Percentiles rank a stretch among this genome's conserved stretches.
Conservation (phyloP, 2,797 vertebrate genomes). For the Arvicola amphibius region DNA sequence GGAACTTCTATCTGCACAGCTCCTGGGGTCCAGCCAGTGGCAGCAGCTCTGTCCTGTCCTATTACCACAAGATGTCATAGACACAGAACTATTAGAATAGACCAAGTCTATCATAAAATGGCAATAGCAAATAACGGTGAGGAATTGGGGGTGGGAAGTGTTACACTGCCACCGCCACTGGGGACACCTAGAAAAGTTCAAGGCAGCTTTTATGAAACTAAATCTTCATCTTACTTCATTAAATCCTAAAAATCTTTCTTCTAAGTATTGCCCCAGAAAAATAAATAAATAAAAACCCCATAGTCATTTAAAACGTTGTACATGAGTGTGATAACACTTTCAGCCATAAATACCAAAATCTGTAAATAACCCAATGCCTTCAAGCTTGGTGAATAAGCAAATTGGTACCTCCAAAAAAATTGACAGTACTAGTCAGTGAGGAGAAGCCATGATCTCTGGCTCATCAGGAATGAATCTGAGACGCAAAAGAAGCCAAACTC, state of each 20-base stretch:
- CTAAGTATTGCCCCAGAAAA: not conserved
- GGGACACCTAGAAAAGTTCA: not conserved
- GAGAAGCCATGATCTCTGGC: not conserved
- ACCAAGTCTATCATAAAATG: not conserved
- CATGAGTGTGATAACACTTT: not conserved
- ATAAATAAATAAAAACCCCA: not conserved
- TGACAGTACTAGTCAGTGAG: not conserved
- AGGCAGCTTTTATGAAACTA: constrained; percentile 23
- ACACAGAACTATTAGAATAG: not conserved
- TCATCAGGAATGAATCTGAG: not conserved
- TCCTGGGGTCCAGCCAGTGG: not conserved
- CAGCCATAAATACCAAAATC: constrained; percentile 12
- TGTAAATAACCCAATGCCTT: not conserved
- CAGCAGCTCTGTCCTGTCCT: not conserved
- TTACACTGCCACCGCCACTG: not conserved
- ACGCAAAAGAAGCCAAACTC: not conserved
- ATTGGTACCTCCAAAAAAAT: not conserved
- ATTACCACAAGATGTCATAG: not conserved
- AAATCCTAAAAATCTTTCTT: not conserved
- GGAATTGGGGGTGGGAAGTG: not conserved
- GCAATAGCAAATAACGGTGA: not conserved
- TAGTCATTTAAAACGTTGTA: not conserved
- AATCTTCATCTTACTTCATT: not conserved
- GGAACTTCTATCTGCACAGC: not conserved
- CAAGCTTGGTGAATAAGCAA: not conserved